Evolutionary conservation across 1,140 invertebrate genomes (phyloP), one percentile per base, ranked within the genome.

Genomic region (Euura lappo): DNA sequence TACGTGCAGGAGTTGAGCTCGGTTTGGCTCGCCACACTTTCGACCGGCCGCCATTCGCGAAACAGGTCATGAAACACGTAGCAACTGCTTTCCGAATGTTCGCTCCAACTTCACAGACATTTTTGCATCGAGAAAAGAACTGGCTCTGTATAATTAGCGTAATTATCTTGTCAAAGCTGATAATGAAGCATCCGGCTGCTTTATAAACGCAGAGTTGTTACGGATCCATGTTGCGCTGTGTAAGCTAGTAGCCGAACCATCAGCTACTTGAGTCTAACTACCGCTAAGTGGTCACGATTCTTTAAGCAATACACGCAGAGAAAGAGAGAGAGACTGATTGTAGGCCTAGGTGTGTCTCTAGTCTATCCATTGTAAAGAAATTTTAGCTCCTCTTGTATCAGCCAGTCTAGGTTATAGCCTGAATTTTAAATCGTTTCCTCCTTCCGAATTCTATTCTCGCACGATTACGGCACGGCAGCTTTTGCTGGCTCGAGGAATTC

Each of bases 51-150:
- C 71, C 74, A 79, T 77, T 80, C 74, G 75, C 75, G 70, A 85
- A 86, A 85, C 84, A 76, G 83, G 82, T 85, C 83, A 83, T 77
- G 74, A 79, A 80, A 79, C 75, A 76, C 73, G 77, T 80, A 78
- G 75, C 75, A 11, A 66, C 8, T 11, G 60, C 28, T 28, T 28
- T 28, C 28, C 28, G 28, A 28, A 28, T 28, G 28, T 28, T 28
- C 28, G 28, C 28, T 28, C 28, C 28, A 28, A 28, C 28, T 28
- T 28, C 28, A 28, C 28, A 28, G 28, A 28, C 28, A 28, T 28
- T 28, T 28, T 28, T 28, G 44, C 11, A 28, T 65, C 45, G 11
- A 44, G 28, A 28, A 76, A 74, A 71, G 72, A 78, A 72, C 75
- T 74, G 75, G 75, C 80, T 77, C 68, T 65, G 45, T 69, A 28